These are phyloP conservation scores for Harpegnathos saltator DNA, from an alignment of 1,140 invertebrate genomes.

Conservation along the genomic window DNA sequence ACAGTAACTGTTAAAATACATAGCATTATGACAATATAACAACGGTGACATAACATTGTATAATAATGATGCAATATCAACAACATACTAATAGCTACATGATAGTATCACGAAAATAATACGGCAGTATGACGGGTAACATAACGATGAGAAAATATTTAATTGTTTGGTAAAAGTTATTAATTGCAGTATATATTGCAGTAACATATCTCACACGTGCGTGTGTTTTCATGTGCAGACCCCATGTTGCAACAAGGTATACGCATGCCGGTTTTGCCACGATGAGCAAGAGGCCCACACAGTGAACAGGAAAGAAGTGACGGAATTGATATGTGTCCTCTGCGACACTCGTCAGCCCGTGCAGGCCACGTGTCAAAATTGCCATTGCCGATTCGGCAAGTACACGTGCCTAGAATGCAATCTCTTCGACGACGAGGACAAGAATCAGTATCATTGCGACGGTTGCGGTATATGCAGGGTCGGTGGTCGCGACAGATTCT, in stretches of 20 bases:
- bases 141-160: background rate
- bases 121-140: too few species aligned
- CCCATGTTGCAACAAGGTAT: constrained; percentile 94
- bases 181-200: background rate
- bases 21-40: background rate
- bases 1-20: background rate
- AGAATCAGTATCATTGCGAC: constrained; percentile 95
- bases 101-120: background rate
- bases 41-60: background rate
- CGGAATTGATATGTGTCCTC: constrained; percentile 92
- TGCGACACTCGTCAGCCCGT: constrained; percentile 94
- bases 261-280: constrained; percentile 95
- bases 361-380: constrained; percentile 91
- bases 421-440: constrained; percentile 95
- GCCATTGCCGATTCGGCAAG: constrained; percentile 92
- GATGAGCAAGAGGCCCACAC: constrained; percentile 94
- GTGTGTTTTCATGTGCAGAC: constrained; percentile 87
- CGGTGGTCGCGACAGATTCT: constrained; percentile 94
- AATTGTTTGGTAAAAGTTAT: background rate
- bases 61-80: too few species aligned
- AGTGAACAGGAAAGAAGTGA: constrained; percentile 92
- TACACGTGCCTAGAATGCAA: constrained; percentile 95
- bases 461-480: constrained; percentile 95
- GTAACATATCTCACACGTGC: background rate
- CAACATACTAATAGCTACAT: too few species aligned